Percentiles rank a stretch among this genome's conserved stretches.
Evolutionary conservation across 23 tunicate genomes (phyloP).

Genomic region (Halocynthia aurantium): DNA sequence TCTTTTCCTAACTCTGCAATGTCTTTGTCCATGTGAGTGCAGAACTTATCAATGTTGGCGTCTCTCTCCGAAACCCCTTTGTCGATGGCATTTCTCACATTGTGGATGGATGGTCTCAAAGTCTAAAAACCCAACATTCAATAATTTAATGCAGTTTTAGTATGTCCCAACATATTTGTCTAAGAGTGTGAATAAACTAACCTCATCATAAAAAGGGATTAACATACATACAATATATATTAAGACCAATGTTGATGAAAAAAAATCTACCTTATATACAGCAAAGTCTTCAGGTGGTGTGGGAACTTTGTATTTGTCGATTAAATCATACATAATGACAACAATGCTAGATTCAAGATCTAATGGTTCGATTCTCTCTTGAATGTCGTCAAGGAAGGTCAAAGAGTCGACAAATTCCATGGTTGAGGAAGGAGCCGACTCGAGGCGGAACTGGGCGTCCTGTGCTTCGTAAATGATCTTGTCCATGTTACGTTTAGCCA

Average conservation of each 20-base stretch:
- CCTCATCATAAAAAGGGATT: background rate
- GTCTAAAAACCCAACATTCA: conserved; percentile 42
- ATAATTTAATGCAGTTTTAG: background rate
- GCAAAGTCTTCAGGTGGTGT: conserved; percentile 99
- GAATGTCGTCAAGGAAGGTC: conserved; percentile 97
- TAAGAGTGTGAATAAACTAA: background rate
- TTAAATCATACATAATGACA: conserved; percentile 90
- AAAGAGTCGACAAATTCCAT: conserved; percentile 85
- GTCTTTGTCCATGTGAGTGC: conserved; percentile 88
- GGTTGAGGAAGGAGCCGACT: conserved; percentile 72
- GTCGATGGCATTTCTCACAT: conserved; percentile 90
- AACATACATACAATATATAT: background rate
- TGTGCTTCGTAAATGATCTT: conserved; percentile 85
- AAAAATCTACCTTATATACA: conserved; percentile 62
- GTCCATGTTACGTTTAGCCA: conserved; percentile 91
- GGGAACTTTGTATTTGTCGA: conserved; percentile 90
- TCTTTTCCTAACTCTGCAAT: conserved; percentile 95
- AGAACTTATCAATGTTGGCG: conserved; percentile 85
- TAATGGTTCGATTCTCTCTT: conserved; percentile 87
- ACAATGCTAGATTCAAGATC: conserved; percentile 82
- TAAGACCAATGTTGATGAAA: background rate
- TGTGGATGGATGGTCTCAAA: conserved; percentile 79
- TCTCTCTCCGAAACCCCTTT: conserved; percentile 95
- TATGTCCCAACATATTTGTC: no score
- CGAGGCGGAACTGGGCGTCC: conserved; percentile 96